Evolutionary conservation across 1,140 invertebrate species (phyloP), one percentile per base, ranked within the genome.

Genomic region (Diachasma alloeum): DNA sequence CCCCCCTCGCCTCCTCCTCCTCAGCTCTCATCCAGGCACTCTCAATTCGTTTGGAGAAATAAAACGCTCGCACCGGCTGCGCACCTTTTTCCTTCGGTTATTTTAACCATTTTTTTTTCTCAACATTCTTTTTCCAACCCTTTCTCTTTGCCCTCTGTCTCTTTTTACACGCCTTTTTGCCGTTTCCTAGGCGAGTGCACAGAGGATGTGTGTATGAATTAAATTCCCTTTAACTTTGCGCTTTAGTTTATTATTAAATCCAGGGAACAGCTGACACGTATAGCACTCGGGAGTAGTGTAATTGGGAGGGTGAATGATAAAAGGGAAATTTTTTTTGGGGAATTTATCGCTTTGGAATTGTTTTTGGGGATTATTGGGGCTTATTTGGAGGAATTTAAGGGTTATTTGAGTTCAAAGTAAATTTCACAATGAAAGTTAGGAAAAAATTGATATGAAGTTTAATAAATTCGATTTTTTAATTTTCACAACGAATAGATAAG

Each of bases 151-250:
- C 42, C 48, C 48, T 48, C 22, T 42, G 63, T 56, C 46, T 37
- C 44, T 59, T 74, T 74, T 74, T 79, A 48, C 74, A 72, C 56
- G 19, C 15, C 15, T 69, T 56, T 63, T 22, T 36, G 22, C 59
- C 46, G 17, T 66, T 17, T 77, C 75, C 42, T 39, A 11, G 63
- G 44, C 67, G n/a, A 39, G 36, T 67, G 56, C 68, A 66, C 48
- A 1, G 19, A 26, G 59, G 59, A 63, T 63, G 59, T 63, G 59
- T 63, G 59, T 26, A 63, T 63, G 59, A 63, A 63, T 63, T 63
- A 26, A 63, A 24, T 31, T 63, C 10, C 11, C 22, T 63, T 9
- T 81, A 84, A 82, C 81, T 84, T 84, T 83, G 83, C 79, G 78
- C 74, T 63, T 63, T 63, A 81, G 68, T 69, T 46, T 56, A 59